These are phyloP conservation scores for Mus spretus DNA, from an alignment of 2,797 vertebrate genomes.

Conservation along the genomic window DNA sequence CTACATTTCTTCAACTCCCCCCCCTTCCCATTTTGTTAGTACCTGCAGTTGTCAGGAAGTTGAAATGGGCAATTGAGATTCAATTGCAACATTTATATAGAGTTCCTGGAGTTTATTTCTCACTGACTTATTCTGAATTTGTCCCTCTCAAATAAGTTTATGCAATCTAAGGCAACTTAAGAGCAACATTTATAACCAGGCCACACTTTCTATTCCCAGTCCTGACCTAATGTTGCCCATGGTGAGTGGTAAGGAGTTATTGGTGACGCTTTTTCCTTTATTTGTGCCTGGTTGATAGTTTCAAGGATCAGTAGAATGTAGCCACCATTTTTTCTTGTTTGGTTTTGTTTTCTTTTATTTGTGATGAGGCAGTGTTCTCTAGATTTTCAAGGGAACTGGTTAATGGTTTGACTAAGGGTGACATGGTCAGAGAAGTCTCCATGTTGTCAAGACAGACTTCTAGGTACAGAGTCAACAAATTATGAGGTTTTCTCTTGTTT, in stretches of 20 bases:
- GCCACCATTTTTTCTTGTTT: not conserved
- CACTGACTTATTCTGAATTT: not conserved
- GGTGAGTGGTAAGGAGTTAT: not conserved
- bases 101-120: not conserved
- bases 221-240: not conserved
- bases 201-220: not conserved
- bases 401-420: not conserved
- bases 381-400: not conserved
- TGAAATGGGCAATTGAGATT: not conserved
- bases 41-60: not conserved
- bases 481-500: not conserved
- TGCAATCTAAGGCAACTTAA: not conserved
- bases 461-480: not conserved
- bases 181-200: slow-evolving; percentile 17
- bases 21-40: not conserved
- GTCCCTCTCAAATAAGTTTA: not conserved
- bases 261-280: slow-evolving; percentile 39
- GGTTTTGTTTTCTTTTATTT: slow-evolving; percentile 52
- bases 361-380: not conserved
- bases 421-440: not conserved
- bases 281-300: not conserved
- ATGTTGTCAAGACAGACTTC: slow-evolving; percentile 1
- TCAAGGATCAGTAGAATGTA: not conserved
- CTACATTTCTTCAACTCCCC: not conserved
- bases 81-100: not conserved